phyloP scores from a whole-genome alignment of 2,797 vertebrate species.

The Eleutherodactylus coqui region DNA sequence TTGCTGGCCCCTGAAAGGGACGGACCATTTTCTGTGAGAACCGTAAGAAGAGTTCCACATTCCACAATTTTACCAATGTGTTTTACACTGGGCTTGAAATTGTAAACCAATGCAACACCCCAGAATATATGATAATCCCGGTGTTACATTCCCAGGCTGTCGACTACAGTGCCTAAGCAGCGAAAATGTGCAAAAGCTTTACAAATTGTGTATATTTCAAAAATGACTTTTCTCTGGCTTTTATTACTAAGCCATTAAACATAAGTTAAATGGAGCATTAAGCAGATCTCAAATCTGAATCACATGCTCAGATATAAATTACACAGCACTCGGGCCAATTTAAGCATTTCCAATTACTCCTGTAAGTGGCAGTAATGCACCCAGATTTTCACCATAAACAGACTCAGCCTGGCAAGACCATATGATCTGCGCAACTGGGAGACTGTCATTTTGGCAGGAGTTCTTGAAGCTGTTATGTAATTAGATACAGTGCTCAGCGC shows the following conservation, averaged over 20 bases:
- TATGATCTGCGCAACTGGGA: constrained; percentile 50
- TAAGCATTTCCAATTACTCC: constrained; percentile 44
- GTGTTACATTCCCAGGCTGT: constrained; percentile 40
- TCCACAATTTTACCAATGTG: constrained; percentile 8
- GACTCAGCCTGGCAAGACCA: constrained; percentile 46
- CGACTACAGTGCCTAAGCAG: constrained; percentile 17
- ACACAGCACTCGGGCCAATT: constrained; percentile 39
- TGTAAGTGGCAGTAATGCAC: constrained; percentile 59
- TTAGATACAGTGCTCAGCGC: constrained; percentile 42
- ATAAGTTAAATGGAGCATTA: constrained; percentile 43
- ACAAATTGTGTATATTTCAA: constrained; percentile 30
- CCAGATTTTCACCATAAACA: constrained; percentile 41
- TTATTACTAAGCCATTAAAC: constrained; percentile 45
- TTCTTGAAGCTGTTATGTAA: constrained; percentile 44
- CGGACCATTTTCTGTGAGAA: constrained; percentile 37
- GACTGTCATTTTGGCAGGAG: constrained; percentile 42
- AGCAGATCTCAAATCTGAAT: constrained; percentile 34
- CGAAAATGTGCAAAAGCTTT: constrained; percentile 43
- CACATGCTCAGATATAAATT: constrained; percentile 34
- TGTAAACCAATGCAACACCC: not conserved
- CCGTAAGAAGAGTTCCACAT: constrained; percentile 39
- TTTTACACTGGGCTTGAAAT: constrained; percentile 10
- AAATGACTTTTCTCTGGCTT: constrained; percentile 33
- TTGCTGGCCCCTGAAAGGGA: constrained; percentile 48
- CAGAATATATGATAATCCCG: constrained; percentile 37